Evolutionary conservation across 2,888 invertebrate species (phyloP).

Genomic region (Gnatocerus cornutus): DNA sequence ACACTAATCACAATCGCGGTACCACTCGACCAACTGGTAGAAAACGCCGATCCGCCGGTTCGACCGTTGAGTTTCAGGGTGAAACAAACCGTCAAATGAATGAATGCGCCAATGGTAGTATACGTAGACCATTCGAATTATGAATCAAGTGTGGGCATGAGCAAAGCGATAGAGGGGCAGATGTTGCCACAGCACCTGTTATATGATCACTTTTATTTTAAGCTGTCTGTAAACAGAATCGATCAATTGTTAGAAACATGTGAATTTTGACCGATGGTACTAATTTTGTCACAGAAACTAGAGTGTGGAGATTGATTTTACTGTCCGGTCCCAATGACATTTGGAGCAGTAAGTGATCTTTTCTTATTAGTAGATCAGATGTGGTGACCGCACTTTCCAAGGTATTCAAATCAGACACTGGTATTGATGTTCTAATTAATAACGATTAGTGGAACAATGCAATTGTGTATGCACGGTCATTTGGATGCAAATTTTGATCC

Average conservation of each 20-base stretch:
- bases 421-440: no score
- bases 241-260: not conserved
- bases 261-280: not conserved
- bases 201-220: conserved; percentile 38
- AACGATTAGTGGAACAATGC: no score
- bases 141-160: conserved; percentile 39
- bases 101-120: conserved; percentile 39
- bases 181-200: conserved; percentile 46
- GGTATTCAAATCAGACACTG: no score
- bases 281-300: not conserved
- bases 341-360: conserved; percentile 19
- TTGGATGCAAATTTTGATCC: no score
- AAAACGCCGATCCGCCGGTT: conserved; percentile 6
- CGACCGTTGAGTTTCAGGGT: conserved; percentile 32
- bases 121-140: conserved; percentile 16
- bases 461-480: no score
- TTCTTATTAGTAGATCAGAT: conserved; percentile 1
- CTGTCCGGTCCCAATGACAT: conserved; percentile 15
- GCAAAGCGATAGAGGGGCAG: conserved; percentile 28
- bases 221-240: conserved; percentile 14
- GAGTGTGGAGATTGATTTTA: conserved; percentile 18
- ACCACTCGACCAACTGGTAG: conserved; percentile 33
- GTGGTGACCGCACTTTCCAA: not conserved
- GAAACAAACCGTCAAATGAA: conserved; percentile 42
- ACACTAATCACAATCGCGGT: conserved; percentile 9